Conservation (phyloP, 2,113 vertebrate species). For the Mastomys natalensis region DNA sequence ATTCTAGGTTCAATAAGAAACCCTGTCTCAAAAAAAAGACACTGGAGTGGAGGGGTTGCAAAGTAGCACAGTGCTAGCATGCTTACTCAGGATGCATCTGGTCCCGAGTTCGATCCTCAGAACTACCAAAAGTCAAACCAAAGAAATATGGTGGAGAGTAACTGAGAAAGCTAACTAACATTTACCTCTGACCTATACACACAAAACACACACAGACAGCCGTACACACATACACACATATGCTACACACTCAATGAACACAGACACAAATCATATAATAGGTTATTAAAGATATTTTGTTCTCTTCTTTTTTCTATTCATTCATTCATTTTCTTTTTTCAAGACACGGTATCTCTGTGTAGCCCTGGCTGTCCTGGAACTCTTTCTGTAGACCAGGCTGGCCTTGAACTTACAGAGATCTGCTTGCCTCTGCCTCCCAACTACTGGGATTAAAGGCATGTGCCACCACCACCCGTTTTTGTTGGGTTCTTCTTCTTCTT, state of each 20-base stretch:
- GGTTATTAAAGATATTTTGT: neutral
- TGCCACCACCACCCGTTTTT: neutral
- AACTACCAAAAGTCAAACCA: neutral
- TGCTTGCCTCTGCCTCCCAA: neutral
- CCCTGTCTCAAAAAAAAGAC: neutral
- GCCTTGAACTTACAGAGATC: neutral
- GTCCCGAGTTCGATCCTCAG: neutral
- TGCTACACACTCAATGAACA: neutral
- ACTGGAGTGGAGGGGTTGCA: neutral
- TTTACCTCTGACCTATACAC: neutral
- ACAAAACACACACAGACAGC: neutral
- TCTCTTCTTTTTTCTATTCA: neutral
- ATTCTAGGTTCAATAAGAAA: neutral
- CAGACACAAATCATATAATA: neutral
- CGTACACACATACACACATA: neutral
- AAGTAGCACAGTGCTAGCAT: neutral
- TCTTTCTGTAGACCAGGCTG: neutral
- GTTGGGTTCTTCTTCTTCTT: neutral
- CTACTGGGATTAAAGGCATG: neutral
- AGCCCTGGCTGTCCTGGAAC: neutral
- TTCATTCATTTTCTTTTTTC: neutral
- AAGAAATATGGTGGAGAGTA: neutral
- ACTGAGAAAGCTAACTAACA: neutral
- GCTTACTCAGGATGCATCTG: neutral
- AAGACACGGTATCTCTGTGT: neutral